Percentiles rank a stretch among this genome's conserved stretches.
These are phyloP conservation scores for Neoarius graeffei DNA, from an alignment of 2,113 vertebrate genomes.

Conservation along the genomic window DNA sequence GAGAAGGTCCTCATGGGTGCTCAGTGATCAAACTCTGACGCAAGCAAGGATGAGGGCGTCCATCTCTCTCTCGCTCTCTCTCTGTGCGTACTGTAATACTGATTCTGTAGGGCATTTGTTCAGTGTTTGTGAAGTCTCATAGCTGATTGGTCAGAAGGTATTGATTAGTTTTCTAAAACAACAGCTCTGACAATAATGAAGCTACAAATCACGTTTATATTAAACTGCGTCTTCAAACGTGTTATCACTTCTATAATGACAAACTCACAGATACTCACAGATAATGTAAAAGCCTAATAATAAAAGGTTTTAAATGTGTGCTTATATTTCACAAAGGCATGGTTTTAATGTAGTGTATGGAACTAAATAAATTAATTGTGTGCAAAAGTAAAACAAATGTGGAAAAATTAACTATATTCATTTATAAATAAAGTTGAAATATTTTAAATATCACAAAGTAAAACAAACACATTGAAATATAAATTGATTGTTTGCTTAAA, in stretches of 20 bases:
- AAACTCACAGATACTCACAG: neutral
- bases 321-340: neutral
- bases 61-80: neutral
- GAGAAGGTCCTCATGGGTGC: conserved; percentile 19
- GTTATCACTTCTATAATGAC: neutral
- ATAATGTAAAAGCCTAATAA: neutral
- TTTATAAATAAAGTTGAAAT: no score
- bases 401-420: no score
- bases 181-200: neutral
- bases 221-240: neutral
- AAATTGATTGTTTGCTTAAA: no score
- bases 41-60: conserved; percentile 15
- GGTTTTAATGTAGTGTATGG: neutral
- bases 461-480: no score
- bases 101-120: neutral
- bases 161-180: neutral
- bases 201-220: neutral
- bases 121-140: neutral
- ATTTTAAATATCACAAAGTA: no score
- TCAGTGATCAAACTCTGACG: conserved; percentile 24
- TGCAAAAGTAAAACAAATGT: no score
- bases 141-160: neutral
- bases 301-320: neutral
- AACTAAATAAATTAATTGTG: neutral
- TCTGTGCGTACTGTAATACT: neutral